Evolutionary conservation across 2,888 invertebrate species (phyloP).

Genomic region (Sesia bembeciformis): DNA sequence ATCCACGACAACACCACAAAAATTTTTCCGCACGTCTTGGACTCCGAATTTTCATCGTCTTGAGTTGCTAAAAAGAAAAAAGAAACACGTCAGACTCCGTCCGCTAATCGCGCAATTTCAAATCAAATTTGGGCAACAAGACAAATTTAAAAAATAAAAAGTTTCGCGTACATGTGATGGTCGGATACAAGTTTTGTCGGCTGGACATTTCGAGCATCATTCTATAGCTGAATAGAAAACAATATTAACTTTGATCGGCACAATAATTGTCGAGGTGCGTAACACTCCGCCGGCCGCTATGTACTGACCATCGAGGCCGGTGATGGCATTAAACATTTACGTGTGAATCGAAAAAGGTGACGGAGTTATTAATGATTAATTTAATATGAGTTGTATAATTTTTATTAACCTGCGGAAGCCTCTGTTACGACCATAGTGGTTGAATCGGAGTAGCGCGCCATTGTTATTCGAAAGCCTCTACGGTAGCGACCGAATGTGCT

Average conservation of each 20-base stretch:
- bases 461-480: slow-evolving; percentile 2
- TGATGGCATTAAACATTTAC: slow-evolving; percentile 37
- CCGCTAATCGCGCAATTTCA: neutral
- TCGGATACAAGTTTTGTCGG: slow-evolving; percentile 51
- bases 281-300: slow-evolving; percentile 12
- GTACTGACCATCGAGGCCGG: slow-evolving; percentile 13
- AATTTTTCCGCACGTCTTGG: slow-evolving; percentile 87
- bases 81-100: slow-evolving; percentile 3
- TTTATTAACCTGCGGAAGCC: slow-evolving; percentile 22
- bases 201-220: slow-evolving; percentile 49
- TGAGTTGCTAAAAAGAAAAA: slow-evolving; percentile 45
- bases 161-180: slow-evolving; percentile 29
- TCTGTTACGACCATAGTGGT: slow-evolving; percentile 39
- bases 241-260: neutral
- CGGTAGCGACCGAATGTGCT: neutral
- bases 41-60: slow-evolving; percentile 76
- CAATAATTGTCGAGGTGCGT: slow-evolving; percentile 11
- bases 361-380: slow-evolving; percentile 6
- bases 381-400: neutral
- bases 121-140: neutral
- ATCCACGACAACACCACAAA: slow-evolving; percentile 88
- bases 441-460: slow-evolving; percentile 39
- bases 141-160: slow-evolving; percentile 3
- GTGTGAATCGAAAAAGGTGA: slow-evolving; percentile 33
- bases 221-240: neutral